A percentile compares a stretch with the other conserved stretches of the same genome.
phyloP scores from a whole-genome alignment of 2,113 vertebrate genomes.

The Aix galericulata region DNA sequence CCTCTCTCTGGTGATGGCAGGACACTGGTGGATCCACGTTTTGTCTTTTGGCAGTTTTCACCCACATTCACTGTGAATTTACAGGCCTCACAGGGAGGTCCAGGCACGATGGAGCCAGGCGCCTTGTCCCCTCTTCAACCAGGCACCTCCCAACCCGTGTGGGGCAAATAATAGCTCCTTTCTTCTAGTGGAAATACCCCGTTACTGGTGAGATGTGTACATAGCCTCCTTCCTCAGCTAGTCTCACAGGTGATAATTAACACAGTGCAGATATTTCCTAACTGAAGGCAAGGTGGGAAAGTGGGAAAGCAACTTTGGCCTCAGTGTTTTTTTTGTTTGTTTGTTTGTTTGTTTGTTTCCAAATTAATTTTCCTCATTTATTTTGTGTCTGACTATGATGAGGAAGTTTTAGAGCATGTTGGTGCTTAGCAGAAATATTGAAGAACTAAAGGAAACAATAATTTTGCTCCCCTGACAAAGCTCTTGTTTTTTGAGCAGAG shows the following conservation, averaged over 20 bases:
- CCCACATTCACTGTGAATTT: neutral
- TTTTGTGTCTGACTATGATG: neutral
- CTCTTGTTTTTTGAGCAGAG: neutral
- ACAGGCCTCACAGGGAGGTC: neutral
- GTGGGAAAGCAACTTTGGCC: neutral
- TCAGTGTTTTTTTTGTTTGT: neutral
- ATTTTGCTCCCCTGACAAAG: constrained; percentile 3
- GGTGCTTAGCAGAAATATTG: constrained; percentile 30
- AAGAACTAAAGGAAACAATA: constrained; percentile 9
- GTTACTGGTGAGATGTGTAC: neutral
- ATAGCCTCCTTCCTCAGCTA: neutral
- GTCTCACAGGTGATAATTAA: constrained; percentile 43
- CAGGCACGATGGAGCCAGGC: neutral
- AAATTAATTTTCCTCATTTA: neutral
- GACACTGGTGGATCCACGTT: neutral
- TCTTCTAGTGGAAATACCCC: constrained; percentile 15
- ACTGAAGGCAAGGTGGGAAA: neutral
- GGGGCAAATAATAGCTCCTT: constrained; percentile 31
- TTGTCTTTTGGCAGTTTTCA: neutral
- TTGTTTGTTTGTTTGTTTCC: neutral
- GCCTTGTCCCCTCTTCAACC: neutral
- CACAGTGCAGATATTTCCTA: constrained; percentile 13
- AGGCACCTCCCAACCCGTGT: accelerated
- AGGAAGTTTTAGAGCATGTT: constrained; percentile 26
- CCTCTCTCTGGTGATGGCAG: neutral